phyloP scores from a whole-genome alignment of 2,113 vertebrate species.

The Prunella fulvescens region DNA sequence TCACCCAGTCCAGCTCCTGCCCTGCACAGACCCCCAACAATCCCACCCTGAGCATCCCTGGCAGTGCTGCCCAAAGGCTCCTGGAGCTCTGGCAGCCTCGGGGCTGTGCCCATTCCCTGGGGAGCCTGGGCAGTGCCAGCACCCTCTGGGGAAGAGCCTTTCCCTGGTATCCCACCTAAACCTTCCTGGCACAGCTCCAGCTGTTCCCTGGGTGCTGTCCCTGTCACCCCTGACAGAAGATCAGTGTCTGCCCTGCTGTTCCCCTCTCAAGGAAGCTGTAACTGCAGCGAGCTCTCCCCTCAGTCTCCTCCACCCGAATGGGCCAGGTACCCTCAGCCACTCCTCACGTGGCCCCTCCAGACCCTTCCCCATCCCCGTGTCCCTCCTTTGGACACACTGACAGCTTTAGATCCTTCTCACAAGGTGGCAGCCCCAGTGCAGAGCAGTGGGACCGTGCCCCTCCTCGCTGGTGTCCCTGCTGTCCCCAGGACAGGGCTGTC shows the following conservation, averaged over 20 bases:
- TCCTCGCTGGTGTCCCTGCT: accelerated
- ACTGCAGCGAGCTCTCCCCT: background rate
- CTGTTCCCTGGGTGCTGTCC: accelerated
- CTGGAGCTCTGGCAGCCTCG: background rate
- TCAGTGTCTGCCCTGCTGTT: too few species aligned
- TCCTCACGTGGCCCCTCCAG: background rate
- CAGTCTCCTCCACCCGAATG: background rate
- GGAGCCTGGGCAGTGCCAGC: background rate
- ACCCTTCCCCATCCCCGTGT: background rate
- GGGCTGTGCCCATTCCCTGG: background rate
- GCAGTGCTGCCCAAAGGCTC: accelerated
- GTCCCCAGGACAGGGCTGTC: background rate
- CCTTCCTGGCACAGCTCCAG: background rate
- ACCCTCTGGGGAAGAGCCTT: background rate
- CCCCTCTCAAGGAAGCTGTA: background rate
- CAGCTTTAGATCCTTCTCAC: too few species aligned
- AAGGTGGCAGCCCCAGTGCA: background rate
- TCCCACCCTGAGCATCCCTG: background rate
- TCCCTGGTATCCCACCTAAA: accelerated
- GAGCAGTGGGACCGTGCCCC: background rate
- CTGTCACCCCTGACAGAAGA: background rate
- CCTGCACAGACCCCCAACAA: background rate
- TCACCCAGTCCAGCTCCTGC: background rate
- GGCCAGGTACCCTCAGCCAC: background rate
- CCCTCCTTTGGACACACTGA: background rate